Conservation (phyloP, 2,797 vertebrate genomes). For the Streptopelia turtur region DNA sequence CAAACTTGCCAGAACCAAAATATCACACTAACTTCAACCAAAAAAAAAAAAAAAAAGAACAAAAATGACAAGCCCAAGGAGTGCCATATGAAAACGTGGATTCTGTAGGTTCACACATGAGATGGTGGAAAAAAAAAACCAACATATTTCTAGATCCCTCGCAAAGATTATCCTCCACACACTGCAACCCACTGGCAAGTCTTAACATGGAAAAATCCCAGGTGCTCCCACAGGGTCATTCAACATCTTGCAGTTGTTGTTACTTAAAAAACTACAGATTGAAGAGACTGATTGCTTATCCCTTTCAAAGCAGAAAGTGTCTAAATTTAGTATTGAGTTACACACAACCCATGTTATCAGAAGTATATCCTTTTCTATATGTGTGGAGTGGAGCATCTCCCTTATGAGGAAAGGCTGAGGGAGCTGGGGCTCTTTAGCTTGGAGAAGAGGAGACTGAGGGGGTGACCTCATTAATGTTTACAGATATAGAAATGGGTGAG, state of each 20-base stretch:
- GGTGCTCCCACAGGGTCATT: background rate
- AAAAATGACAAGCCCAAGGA: background rate
- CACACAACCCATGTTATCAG: background rate
- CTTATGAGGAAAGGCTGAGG: too few species aligned
- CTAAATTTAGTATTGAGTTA: background rate
- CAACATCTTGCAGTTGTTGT: background rate
- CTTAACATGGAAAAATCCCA: background rate
- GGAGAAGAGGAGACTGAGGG: too few species aligned
- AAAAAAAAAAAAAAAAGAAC: background rate
- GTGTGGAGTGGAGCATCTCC: too few species aligned
- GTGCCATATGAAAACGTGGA: background rate
- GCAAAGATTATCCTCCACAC: background rate
- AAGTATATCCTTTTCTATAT: background rate
- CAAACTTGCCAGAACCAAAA: background rate
- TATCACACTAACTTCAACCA: background rate
- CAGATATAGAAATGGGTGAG: too few species aligned
- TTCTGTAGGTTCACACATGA: background rate
- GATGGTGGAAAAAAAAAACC: background rate
- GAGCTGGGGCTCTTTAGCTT: too few species aligned
- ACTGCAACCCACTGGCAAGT: background rate
- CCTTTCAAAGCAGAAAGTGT: background rate
- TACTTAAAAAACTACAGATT: background rate
- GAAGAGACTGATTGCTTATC: background rate
- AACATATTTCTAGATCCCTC: background rate
- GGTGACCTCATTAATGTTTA: too few species aligned